Evolutionary conservation across 2,888 invertebrate species (phyloP).

Genomic region (Eupithecia dodoneata): DNA sequence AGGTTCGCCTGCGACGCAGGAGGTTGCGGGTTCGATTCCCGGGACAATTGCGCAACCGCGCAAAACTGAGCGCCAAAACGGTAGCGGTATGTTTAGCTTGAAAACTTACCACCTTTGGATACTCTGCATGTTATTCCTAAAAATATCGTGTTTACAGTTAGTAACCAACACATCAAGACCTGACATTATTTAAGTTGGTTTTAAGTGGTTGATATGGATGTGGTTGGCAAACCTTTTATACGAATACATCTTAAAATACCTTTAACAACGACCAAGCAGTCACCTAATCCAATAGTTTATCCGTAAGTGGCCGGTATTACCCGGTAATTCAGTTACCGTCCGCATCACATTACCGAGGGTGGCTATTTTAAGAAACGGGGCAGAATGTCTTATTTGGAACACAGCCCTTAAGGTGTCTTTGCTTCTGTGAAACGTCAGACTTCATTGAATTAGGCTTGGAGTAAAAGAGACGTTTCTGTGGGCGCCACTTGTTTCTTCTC

Average conservation of each 20-base stretch:
- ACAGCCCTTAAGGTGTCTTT: not conserved
- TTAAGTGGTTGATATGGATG: too few relatives aligned
- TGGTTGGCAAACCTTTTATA: too few relatives aligned
- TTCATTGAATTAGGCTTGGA: conserved; percentile 7
- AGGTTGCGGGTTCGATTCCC: too few relatives aligned
- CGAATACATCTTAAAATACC: not conserved
- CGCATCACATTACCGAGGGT: conserved; percentile 34
- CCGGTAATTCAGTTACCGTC: conserved; percentile 35
- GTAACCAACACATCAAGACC: too few relatives aligned
- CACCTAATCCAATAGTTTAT: conserved; percentile 35
- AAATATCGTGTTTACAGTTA: too few relatives aligned
- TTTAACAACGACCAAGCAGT: not conserved
- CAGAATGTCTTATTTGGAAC: not conserved
- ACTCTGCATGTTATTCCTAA: not conserved
- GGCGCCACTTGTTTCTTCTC: not conserved
- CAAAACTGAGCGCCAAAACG: too few relatives aligned
- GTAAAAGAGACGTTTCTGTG: not conserved
- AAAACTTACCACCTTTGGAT: too few relatives aligned
- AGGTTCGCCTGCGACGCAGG: too few relatives aligned
- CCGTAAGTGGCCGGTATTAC: conserved; percentile 32
- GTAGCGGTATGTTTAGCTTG: too few relatives aligned
- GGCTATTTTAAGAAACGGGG: conserved; percentile 38
- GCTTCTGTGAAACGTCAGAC: conserved; percentile 10
- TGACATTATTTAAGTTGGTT: too few relatives aligned
- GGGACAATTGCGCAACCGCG: too few relatives aligned